Base-by-base conservation (phyloP, 2,797 vertebrate genomes). In the Rhinella marina region DNA sequence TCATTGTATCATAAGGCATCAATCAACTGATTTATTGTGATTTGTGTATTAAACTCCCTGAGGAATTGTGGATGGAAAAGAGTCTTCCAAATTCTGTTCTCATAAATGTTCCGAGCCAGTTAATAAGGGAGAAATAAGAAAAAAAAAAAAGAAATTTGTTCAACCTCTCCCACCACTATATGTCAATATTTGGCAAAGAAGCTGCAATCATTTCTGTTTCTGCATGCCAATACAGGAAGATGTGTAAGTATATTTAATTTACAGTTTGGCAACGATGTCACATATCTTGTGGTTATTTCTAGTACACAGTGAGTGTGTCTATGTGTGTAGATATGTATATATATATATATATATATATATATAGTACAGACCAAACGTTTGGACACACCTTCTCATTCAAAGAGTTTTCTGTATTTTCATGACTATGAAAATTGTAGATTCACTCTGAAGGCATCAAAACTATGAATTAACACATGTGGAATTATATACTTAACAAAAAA, bases 1-100 rank as follows among this genome's bases (percentile, higher is more conserved):
- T 90, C 91, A 92, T 81, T 91, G 81, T 90, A 90, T 90, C 91
- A 91, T 84, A 80, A 70, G 76, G 82, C 82, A 50, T 80, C n/a
- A 64, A 56, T 68, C 29, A 64, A 29, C 90, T 92, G 90, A 92
- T 93, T 90, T 88, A 73, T 88, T 90, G 85, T 23, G 32, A 32
- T 84, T 56, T 86, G 92, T 92, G 92, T 92, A 90, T 92, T 88
- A 0, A 7, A 87, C 91, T 90, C 92, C 87, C 90, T 87, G 90
- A 92, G 85, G 88, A 91, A 90, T 78, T 88, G 90, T 32, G 25
- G 84, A 85, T 52, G 59, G 25, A 83, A 70, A 27, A 70, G 17
- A 62, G 62, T 85, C n/a, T 80, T 89, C 80, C 32, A 84, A 73
- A 75, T 57, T 84, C 25, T 83, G 70, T 66, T 57, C 66, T 79